phyloP scores from a whole-genome alignment of 37 sponge, comb jelly and placozoan genomes.

The Eunapius fragilis region DNA sequence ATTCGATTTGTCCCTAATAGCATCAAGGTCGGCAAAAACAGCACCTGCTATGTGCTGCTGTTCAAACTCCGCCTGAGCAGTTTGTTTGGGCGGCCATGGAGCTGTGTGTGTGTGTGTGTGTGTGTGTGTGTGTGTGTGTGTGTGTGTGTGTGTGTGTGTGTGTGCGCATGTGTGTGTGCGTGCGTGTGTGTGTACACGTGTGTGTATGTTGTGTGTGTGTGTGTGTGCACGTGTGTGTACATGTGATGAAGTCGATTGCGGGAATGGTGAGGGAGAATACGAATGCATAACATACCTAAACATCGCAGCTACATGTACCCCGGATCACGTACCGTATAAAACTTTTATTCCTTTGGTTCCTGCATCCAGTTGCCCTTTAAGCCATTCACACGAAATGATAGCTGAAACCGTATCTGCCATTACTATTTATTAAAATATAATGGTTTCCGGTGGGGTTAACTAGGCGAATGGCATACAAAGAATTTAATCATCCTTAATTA shows the following conservation, averaged over 20 bases:
- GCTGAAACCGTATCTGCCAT: conserved; percentile 7
- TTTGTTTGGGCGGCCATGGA: conserved; percentile 63
- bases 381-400: conserved; percentile 49
- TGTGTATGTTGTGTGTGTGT: too few relatives aligned
- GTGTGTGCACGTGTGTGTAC: too few relatives aligned
- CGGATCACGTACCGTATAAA: background rate
- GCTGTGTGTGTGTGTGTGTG: conserved; percentile 11
- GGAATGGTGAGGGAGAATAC: too few relatives aligned
- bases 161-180: too few relatives aligned
- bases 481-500: too few relatives aligned
- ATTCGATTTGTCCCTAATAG: conserved; percentile 17
- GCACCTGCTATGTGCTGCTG: conserved; percentile 68
- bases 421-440: background rate
- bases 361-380: conserved; percentile 46
- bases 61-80: conserved; percentile 59
- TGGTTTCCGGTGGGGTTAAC: background rate
- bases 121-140: too few relatives aligned
- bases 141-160: too few relatives aligned
- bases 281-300: too few relatives aligned
- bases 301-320: too few relatives aligned
- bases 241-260: too few relatives aligned
- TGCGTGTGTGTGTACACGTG: too few relatives aligned
- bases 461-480: too few relatives aligned
- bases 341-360: conserved; percentile 3
- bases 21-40: conserved; percentile 44